Conservation (phyloP, 2,797 vertebrate genomes). For the Megalops cyprinoides region DNA sequence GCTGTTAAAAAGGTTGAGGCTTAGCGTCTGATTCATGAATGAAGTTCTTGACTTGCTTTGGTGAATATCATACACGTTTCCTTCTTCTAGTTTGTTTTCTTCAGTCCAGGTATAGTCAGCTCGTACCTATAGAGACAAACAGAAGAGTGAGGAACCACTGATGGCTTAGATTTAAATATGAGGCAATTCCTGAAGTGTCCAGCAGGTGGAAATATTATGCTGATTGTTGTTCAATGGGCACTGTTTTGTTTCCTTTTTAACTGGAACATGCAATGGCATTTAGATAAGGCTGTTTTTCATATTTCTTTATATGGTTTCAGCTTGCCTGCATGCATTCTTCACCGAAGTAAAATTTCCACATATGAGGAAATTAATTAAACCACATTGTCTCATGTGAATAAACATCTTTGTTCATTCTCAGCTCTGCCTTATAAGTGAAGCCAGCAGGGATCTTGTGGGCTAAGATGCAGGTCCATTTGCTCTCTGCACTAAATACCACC, state of each 20-base stretch:
- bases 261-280: neutral
- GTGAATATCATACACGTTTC: neutral
- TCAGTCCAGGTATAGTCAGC: conserved; percentile 70
- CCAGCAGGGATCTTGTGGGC: neutral
- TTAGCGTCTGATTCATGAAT: neutral
- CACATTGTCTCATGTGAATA: neutral
- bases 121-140: conserved; percentile 64
- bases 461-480: neutral
- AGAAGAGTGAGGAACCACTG: neutral
- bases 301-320: neutral
- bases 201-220: neutral
- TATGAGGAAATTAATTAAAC: neutral
- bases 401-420: neutral
- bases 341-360: neutral
- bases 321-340: neutral
- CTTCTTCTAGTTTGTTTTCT: conserved; percentile 51
- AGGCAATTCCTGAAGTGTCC: neutral
- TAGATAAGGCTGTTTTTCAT: neutral
- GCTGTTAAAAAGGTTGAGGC: neutral
- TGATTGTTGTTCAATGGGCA: no score
- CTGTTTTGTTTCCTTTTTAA: no score
- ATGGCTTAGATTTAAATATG: neutral
- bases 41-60: neutral
- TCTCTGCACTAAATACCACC: neutral
- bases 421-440: neutral